Conservation (phyloP, 2,797 vertebrate species). For the Alcedo atthis region DNA sequence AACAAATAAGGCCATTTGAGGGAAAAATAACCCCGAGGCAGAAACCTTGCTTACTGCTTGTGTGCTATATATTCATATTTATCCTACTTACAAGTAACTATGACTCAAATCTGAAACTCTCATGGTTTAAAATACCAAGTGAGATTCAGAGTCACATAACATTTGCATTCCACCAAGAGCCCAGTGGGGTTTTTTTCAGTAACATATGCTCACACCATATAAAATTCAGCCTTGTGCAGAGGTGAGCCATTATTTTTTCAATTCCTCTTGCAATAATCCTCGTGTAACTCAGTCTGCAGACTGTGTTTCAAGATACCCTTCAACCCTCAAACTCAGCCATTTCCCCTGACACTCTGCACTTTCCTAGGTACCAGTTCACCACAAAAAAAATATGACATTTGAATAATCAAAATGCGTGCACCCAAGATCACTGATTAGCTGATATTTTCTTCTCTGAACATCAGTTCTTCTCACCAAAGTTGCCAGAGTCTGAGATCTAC, state of each 20-base stretch:
- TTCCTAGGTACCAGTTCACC: neutral
- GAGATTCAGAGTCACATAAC: slow-evolving; percentile 16
- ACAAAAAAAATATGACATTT: neutral
- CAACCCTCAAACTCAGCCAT: neutral
- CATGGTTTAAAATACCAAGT: slow-evolving; percentile 32
- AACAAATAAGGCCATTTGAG: neutral
- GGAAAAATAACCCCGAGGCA: neutral
- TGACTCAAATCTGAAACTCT: slow-evolving; percentile 56
- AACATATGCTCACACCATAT: neutral
- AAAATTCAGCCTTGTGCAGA: neutral
- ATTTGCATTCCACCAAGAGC: neutral
- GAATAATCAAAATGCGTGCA: neutral
- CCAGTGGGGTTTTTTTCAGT: neutral
- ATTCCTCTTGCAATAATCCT: neutral
- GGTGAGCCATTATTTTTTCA: neutral
- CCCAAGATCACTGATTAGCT: neutral
- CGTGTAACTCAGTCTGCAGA: neutral
- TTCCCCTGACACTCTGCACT: neutral
- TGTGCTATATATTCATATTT: neutral
- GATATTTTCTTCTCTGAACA: neutral
- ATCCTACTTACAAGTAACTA: neutral
- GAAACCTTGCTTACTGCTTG: neutral
- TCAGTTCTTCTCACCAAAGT: neutral
- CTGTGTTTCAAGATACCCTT: neutral
- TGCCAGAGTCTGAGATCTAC: neutral